These are phyloP conservation scores for Cantharis lateralis DNA, from an alignment of 2,888 invertebrate genomes.

Conservation along the genomic window DNA sequence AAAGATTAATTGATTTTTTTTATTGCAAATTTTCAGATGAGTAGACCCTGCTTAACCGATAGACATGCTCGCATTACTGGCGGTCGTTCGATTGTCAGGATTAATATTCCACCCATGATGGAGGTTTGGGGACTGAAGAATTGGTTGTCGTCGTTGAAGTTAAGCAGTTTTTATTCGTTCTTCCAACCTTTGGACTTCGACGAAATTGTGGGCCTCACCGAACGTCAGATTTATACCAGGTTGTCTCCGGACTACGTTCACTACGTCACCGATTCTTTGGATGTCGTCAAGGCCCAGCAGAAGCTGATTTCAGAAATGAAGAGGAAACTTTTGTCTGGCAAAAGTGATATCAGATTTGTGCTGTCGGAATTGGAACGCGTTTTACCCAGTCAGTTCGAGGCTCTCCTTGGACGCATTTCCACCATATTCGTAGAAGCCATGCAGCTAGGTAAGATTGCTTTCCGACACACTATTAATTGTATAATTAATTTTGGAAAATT, in stretches of 20 bases:
- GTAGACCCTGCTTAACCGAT: neutral
- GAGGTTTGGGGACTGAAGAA: neutral
- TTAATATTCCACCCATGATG: neutral
- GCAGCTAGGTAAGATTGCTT: neutral
- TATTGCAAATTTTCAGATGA: neutral
- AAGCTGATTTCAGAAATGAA: neutral
- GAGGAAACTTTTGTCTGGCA: neutral
- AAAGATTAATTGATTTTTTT: neutral
- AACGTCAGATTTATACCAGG: neutral
- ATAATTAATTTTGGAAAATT: neutral
- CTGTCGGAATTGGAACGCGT: neutral
- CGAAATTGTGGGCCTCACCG: neutral
- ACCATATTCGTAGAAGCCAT: neutral
- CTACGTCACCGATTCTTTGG: neutral
- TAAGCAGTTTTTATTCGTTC: neutral
- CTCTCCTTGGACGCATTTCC: neutral
- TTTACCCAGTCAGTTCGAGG: neutral
- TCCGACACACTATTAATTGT: neutral
- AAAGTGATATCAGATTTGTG: fast-evolving
- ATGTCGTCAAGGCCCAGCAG: neutral
- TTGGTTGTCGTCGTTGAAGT: neutral
- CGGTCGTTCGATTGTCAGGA: neutral
- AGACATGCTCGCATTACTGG: neutral
- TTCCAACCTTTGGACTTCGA: neutral
- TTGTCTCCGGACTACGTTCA: neutral